Conservation (phyloP, 2,113 vertebrate genomes). For the Cyprinodon tularosa region DNA sequence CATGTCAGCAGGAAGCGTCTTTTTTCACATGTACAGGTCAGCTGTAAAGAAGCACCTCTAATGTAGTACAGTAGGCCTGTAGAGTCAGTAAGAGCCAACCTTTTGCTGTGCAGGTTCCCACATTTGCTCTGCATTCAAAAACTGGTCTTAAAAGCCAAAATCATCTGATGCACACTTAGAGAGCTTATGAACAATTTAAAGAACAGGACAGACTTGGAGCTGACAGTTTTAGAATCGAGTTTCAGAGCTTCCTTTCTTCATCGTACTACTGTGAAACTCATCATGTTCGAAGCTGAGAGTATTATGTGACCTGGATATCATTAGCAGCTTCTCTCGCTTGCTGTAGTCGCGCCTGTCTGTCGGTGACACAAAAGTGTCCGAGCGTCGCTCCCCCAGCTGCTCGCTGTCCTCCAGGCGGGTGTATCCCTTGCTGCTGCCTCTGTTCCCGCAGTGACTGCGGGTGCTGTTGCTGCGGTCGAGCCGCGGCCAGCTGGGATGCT, state of each 20-base stretch:
- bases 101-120: not conserved
- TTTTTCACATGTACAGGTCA: constrained; percentile 9
- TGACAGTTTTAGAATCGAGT: constrained; percentile 86
- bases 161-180: constrained; percentile 2
- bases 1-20: not conserved
- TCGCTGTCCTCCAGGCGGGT: constrained; percentile 94
- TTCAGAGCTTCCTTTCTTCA: constrained; percentile 95
- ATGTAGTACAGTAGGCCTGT: constrained; percentile 8
- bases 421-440: constrained; percentile 94
- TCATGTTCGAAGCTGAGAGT: constrained; percentile 97
- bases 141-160: not conserved
- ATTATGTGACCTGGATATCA: constrained; percentile 98
- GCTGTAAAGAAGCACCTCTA: constrained; percentile 31
- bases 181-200: constrained; percentile 33
- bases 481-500: constrained; percentile 97
- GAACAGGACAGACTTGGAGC: not conserved
- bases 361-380: constrained; percentile 75
- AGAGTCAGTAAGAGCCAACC: constrained; percentile 10
- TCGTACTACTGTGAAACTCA: constrained; percentile 90
- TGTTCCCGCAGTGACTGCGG: constrained; percentile 58
- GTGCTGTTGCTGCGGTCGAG: constrained; percentile 90
- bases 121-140: not conserved
- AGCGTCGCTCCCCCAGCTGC: constrained; percentile 88
- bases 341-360: constrained; percentile 88
- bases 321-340: constrained; percentile 96